Percentiles rank a stretch among this genome's conserved stretches.
phyloP scores from a whole-genome alignment of 2,888 invertebrate genomes.

The Thelaira solivaga region DNA sequence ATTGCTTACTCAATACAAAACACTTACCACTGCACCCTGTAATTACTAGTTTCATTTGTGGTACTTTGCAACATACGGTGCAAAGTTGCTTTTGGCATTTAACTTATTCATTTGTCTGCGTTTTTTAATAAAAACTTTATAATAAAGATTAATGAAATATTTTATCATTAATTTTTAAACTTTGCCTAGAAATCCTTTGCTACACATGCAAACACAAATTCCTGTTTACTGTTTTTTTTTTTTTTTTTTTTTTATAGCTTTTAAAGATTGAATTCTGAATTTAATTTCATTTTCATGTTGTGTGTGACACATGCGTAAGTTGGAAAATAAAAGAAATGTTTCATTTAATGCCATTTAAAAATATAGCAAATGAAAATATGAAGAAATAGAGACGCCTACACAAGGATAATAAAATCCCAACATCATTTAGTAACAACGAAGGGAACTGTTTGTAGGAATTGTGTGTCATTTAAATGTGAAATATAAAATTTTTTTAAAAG shows the following conservation, averaged over 20 bases:
- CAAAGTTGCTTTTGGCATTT: not conserved
- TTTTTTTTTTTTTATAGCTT: too few relatives aligned
- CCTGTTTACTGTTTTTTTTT: not conserved
- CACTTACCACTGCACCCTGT: not conserved
- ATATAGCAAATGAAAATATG: not conserved
- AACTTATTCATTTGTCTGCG: not conserved
- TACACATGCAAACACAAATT: not conserved
- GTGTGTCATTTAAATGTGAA: constrained; percentile 16
- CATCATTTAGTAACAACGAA: constrained; percentile 7
- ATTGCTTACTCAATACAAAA: not conserved
- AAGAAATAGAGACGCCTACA: constrained; percentile 28
- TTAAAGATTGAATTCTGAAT: too few relatives aligned
- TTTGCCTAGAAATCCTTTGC: not conserved
- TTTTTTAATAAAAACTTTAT: constrained; percentile 3
- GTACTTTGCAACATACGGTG: not conserved
- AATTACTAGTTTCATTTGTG: too few relatives aligned
- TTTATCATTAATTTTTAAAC: not conserved
- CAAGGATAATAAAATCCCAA: constrained; percentile 21
- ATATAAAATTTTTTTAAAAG: too few relatives aligned
- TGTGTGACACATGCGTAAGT: too few relatives aligned
- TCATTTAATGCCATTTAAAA: too few relatives aligned
- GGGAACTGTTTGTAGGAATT: not conserved
- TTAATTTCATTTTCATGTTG: too few relatives aligned
- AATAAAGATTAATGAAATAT: constrained; percentile 11
- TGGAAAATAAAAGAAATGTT: too few relatives aligned